These are phyloP conservation scores for Paracyclopina nana DNA, from an alignment of 1,140 invertebrate species.

Conservation along the genomic window DNA sequence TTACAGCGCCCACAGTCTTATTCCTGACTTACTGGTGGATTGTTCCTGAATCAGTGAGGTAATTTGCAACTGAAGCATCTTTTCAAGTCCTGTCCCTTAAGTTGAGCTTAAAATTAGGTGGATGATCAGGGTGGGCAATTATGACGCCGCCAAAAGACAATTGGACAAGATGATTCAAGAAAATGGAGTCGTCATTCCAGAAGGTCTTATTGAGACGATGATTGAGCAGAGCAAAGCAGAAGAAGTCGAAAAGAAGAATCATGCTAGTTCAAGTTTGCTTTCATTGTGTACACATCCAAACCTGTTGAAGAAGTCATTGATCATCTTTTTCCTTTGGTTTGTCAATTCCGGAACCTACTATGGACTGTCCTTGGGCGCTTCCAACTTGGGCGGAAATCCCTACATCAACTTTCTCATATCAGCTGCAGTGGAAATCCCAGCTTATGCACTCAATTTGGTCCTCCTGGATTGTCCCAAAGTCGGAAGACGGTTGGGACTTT, in stretches of 20 bases:
- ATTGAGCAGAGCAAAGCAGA: too few species aligned
- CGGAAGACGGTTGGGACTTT: slow-evolving; percentile 45
- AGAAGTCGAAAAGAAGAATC: too few species aligned
- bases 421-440: slow-evolving; percentile 50
- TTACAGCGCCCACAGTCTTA: not conserved
- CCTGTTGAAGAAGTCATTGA: too few species aligned
- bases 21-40: slow-evolving; percentile 17
- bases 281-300: too few species aligned
- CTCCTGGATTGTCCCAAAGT: slow-evolving; percentile 39
- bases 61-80: slow-evolving; percentile 19
- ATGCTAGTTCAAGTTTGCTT: too few species aligned
- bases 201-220: too few species aligned
- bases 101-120: too few species aligned
- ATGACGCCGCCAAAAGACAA: too few species aligned
- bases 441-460: slow-evolving; percentile 45
- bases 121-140: too few species aligned
- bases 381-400: slow-evolving; percentile 46
- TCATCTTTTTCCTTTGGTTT: slow-evolving; percentile 55
- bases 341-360: slow-evolving; percentile 55
- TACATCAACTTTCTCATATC: slow-evolving; percentile 54
- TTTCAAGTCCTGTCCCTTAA: too few species aligned
- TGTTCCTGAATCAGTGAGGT: slow-evolving; percentile 21
- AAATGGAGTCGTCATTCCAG: too few species aligned
- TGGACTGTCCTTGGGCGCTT: slow-evolving; percentile 54
- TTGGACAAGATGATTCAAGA: too few species aligned